Percentiles rank a stretch among this genome's conserved stretches.
phyloP scores from a whole-genome alignment of 2,113 vertebrate genomes.

The Pteropus alecto region DNA sequence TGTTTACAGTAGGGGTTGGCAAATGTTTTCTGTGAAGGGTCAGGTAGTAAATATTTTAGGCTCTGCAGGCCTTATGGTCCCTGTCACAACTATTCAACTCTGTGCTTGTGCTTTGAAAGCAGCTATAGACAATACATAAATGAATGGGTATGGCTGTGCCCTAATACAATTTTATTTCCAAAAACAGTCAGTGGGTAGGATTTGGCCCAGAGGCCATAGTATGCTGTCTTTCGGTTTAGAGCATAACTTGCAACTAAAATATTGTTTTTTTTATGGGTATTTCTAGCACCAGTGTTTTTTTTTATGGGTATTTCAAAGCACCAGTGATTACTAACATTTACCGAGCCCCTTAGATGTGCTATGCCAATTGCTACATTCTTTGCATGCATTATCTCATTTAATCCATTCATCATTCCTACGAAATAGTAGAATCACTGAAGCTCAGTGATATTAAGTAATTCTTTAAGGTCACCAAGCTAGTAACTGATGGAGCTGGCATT shows the following conservation, averaged over 20 bases:
- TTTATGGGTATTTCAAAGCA: not conserved
- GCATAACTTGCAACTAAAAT: not conserved
- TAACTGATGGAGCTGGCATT: not conserved
- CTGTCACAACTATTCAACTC: not conserved
- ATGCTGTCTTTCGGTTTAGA: not conserved
- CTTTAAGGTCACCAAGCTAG: not conserved
- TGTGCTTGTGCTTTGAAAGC: not conserved
- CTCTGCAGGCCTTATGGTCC: not conserved
- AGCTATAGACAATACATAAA: not conserved
- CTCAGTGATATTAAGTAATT: not conserved
- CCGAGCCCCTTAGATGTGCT: not conserved
- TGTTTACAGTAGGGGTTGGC: not conserved
- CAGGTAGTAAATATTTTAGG: not conserved
- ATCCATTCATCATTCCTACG: not conserved
- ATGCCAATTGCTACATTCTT: not conserved
- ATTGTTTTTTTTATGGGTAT: not conserved
- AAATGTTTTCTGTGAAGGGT: not conserved
- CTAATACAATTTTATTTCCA: constrained; percentile 13
- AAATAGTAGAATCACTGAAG: not conserved
- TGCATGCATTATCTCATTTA: not conserved
- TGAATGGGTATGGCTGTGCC: not conserved
- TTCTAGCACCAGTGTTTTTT: not conserved
- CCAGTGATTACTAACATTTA: not conserved
- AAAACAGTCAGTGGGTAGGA: not conserved
- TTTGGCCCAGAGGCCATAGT: not conserved